Percentiles rank a stretch among this genome's conserved stretches.
Conservation (phyloP, 2,113 vertebrate species). For the Nesoenas mayeri region DNA sequence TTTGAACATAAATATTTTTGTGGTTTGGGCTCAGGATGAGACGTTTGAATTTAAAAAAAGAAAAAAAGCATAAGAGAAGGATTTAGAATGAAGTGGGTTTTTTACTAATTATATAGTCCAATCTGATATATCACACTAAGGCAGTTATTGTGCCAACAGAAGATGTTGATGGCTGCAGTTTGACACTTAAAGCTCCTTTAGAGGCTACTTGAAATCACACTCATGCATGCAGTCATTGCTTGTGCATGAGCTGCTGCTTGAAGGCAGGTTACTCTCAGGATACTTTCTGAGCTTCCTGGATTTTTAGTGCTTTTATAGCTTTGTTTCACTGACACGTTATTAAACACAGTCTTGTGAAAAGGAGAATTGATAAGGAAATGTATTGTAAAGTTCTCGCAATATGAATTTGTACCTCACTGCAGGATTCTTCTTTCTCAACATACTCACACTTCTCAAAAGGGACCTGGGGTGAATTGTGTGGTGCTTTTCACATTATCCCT, state of each 20-base stretch:
- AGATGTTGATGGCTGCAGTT: constrained; percentile 15
- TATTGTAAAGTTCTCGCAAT: background rate
- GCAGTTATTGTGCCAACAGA: background rate
- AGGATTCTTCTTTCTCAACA: background rate
- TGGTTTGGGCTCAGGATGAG: background rate
- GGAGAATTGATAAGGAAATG: constrained; percentile 23
- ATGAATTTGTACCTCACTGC: background rate
- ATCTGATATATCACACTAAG: background rate
- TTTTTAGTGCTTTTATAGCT: constrained; percentile 4
- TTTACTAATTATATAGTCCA: background rate
- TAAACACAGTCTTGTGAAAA: background rate
- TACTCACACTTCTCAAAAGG: background rate
- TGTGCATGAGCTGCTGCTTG: constrained; percentile 21
- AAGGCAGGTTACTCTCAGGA: background rate
- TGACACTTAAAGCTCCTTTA: background rate
- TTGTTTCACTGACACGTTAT: background rate
- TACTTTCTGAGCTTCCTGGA: background rate
- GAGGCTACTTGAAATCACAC: background rate
- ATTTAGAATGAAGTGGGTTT: background rate
- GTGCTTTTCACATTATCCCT: background rate
- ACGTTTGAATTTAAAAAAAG: background rate
- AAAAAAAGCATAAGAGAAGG: background rate
- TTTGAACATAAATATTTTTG: background rate
- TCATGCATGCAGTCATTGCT: background rate
- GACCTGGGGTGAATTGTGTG: background rate